phyloP scores from a whole-genome alignment of 2,113 vertebrate genomes.

The Tetrao urogallus region DNA sequence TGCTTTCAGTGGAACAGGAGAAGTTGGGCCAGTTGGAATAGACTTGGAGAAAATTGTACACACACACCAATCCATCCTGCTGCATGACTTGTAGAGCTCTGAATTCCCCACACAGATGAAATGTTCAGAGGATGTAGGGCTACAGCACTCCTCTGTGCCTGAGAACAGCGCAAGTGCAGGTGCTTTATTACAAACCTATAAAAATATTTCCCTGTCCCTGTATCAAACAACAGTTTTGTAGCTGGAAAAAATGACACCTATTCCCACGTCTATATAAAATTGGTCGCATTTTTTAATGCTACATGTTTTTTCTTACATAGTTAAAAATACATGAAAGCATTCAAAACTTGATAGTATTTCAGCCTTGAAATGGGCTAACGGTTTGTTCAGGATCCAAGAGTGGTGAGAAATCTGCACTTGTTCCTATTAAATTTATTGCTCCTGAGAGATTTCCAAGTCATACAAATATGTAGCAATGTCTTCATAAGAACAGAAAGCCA shows the following conservation, averaged over 20 bases:
- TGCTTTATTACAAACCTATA: not conserved
- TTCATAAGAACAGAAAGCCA: not conserved
- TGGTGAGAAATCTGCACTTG: not conserved
- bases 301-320: not conserved
- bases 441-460: slow-evolving; percentile 1
- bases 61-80: not conserved
- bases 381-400: not conserved
- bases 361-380: slow-evolving; percentile 25
- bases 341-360: not conserved
- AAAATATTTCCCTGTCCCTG: slow-evolving; percentile 20
- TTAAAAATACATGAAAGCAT: slow-evolving; percentile 29
- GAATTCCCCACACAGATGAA: not conserved
- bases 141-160: not conserved
- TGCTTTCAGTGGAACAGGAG: not conserved
- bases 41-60: not conserved
- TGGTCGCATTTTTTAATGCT: not conserved
- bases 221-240: slow-evolving; percentile 1
- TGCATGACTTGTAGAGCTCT: not conserved
- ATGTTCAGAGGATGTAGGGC: not conserved
- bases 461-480: not conserved
- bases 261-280: not conserved
- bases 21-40: not conserved
- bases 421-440: slow-evolving; percentile 17
- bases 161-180: not conserved
- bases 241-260: not conserved